Evolutionary conservation across 2,888 invertebrate species (phyloP), one percentile per base, ranked within the genome.

Genomic region (Platycheirus rosarum): DNA sequence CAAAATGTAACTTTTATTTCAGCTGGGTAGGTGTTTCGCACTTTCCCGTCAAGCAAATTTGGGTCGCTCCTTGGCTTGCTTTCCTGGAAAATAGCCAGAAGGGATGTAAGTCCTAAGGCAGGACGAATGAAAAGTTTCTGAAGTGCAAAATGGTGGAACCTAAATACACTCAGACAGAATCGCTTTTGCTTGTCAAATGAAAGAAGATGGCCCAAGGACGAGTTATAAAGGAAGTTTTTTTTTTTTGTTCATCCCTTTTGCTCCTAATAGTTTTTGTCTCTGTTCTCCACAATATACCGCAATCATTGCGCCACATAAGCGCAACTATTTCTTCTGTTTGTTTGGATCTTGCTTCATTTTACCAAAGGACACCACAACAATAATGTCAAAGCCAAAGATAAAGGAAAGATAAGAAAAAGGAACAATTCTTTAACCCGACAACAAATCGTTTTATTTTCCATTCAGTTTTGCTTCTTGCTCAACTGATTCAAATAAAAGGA

Each of bases 321-420:
- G 57, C 60, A 32, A 57, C 55, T 40, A 57, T 73, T 57, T 73
- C 23, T 51, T 51, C 13, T 11, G 4, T 18, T 14, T 4, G 13
- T 51, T 55, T 51, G n/a, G n/a, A n/a, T 26, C 48, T 32, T 35
- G 23, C 26, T 29, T 26, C 13, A 9, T 55, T 55, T 57, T 57
- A 13, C 9, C 75, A 69, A 57, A 40, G 60, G 62, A 66, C 57
- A 82, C 42, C 68, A 55, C 66, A 71, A 82, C 42, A 73, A 55
- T 62, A 73, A 73, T 70, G 77, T 82, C 82, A 82, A 82, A 82
- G 82, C 71, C 82, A 82, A 77, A 82, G 77, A 82, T 71, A 71
- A 62, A 65, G 48, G 37, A 16, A 37, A 55, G 71, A 82, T 77
- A 82, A 71, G 53, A 51, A 60, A 68, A 77, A 77, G 60, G 23